A percentile compares a stretch with the other conserved stretches of the same genome.
Evolutionary conservation across 2,797 vertebrate species (phyloP).

Genomic region (Prunella strophiata): DNA sequence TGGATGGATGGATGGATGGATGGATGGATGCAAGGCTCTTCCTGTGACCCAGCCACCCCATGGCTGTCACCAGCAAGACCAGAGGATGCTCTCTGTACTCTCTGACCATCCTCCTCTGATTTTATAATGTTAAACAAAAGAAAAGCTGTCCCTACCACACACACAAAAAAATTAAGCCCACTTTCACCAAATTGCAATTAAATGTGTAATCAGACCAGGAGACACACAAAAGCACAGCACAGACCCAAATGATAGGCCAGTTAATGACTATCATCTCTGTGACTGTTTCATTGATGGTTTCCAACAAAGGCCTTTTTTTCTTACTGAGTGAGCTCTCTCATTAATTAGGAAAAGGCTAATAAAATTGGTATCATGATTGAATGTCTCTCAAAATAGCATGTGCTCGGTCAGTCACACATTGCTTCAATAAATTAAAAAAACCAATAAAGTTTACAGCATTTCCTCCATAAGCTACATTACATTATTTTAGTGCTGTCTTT

Average conservation of each 20-base stretch:
- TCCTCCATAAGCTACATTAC: background rate
- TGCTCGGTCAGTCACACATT: background rate
- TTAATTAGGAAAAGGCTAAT: background rate
- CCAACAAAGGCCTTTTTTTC: background rate
- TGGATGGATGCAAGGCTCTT: background rate
- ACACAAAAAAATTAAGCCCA: background rate
- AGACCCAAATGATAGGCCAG: background rate
- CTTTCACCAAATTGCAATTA: background rate
- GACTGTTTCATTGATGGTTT: background rate
- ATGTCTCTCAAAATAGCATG: background rate
- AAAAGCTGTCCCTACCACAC: background rate
- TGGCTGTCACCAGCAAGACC: background rate
- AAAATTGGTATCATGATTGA: background rate
- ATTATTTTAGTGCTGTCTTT: background rate
- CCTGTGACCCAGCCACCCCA: background rate
- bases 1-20: too few species aligned
- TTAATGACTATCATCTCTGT: background rate
- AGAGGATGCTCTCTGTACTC: background rate
- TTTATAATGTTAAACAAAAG: background rate
- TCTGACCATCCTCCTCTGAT: background rate
- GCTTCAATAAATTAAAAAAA: background rate
- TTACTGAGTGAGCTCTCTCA: background rate
- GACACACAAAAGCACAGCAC: background rate
- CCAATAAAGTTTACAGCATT: background rate
- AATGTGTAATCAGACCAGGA: background rate